A percentile compares a stretch with the other conserved stretches of the same genome.
Conservation (phyloP, 2,113 vertebrate species). For the Aegypius monachus region DNA sequence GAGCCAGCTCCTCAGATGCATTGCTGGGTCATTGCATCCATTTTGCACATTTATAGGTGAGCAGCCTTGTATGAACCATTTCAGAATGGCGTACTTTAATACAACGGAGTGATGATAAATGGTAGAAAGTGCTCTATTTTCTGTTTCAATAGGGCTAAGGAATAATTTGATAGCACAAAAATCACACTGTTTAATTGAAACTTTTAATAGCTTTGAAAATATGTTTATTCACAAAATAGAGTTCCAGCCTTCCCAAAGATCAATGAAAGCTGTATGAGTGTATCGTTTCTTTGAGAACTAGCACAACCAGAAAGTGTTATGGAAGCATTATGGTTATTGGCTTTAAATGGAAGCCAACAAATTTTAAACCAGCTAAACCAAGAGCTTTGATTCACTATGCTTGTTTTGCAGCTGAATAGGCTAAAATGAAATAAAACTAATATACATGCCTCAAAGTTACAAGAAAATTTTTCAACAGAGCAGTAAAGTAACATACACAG, state of each 20-base stretch:
- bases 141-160: neutral
- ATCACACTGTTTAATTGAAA: neutral
- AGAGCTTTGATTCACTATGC: neutral
- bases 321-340: neutral
- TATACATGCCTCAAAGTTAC: neutral
- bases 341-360: slow-evolving; percentile 35
- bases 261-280: neutral
- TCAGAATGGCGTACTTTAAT: neutral
- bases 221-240: neutral
- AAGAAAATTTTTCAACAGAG: neutral
- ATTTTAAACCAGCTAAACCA: slow-evolving; percentile 42
- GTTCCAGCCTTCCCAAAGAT: neutral
- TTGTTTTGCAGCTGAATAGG: neutral
- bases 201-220: neutral
- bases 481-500: neutral
- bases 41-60: neutral
- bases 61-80: neutral
- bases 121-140: neutral
- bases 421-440: slow-evolving; percentile 40
- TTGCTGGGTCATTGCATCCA: neutral
- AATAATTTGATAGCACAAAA: neutral
- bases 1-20: neutral
- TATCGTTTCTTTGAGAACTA: slow-evolving; percentile 13
- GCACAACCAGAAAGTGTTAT: neutral
- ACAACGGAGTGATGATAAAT: neutral